Percentiles rank a stretch among this genome's conserved stretches.
phyloP scores from a whole-genome alignment of 2,888 invertebrate genomes.

The Alviniconcha strummeri region DNA sequence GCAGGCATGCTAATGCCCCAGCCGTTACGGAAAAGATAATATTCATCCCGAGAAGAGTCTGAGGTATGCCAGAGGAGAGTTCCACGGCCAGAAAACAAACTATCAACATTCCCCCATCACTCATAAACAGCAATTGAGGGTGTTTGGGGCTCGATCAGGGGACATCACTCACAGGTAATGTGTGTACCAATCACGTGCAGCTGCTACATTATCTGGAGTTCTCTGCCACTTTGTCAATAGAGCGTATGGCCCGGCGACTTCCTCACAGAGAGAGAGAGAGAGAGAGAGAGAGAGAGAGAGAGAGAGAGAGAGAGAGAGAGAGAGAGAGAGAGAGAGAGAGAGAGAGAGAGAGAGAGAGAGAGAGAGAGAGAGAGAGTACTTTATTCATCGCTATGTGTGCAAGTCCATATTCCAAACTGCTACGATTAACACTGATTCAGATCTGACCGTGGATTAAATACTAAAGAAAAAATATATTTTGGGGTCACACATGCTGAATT shows the following conservation, averaged over 20 bases:
- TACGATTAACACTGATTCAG: no score
- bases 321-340: not conserved
- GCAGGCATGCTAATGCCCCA: no score
- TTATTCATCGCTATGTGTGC: not conserved
- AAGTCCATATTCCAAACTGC: not conserved
- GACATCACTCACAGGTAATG: constrained; percentile 26
- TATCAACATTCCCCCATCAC: not conserved
- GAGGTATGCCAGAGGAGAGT: no score
- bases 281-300: not conserved
- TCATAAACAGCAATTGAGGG: not conserved
- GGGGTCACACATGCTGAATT: no score
- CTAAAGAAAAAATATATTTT: no score
- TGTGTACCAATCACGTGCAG: constrained; percentile 24
- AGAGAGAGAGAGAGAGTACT: not conserved
- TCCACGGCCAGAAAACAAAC: not conserved
- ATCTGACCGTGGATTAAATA: no score
- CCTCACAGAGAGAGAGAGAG: not conserved
- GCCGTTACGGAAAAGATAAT: no score
- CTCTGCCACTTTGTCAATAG: constrained; percentile 14
- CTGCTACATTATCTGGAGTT: constrained; percentile 5
- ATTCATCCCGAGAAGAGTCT: no score
- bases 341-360: not conserved
- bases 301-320: not conserved
- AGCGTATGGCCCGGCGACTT: not conserved
- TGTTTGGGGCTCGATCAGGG: not conserved